phyloP scores from a whole-genome alignment of 2,888 invertebrate species.

The Bombyx huttoni region DNA sequence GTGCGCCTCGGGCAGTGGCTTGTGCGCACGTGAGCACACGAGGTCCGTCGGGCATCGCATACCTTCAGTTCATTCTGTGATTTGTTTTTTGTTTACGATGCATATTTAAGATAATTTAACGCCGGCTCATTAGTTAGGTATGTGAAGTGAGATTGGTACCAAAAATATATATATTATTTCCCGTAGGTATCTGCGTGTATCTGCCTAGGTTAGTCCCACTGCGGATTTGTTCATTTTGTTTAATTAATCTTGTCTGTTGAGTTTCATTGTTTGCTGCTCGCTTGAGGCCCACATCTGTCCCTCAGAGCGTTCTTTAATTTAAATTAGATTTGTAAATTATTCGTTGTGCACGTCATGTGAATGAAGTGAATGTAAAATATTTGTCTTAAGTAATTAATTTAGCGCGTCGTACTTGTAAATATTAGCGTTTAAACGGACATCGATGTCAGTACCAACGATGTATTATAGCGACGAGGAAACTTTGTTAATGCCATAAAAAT shows the following conservation, averaged over 20 bases:
- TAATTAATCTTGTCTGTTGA: conserved; percentile 41
- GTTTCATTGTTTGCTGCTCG: conserved; percentile 38
- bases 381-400: conserved; percentile 46
- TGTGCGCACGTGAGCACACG: conserved; percentile 46
- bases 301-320: conserved; percentile 23
- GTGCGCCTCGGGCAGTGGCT: conserved; percentile 55
- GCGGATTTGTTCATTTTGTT: conserved; percentile 17
- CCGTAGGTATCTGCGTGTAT: conserved; percentile 44
- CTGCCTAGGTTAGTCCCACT: conserved; percentile 31
- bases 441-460: conserved; percentile 67
- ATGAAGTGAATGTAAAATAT: conserved; percentile 40
- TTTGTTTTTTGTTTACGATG: conserved; percentile 46
- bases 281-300: conserved; percentile 9
- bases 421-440: conserved; percentile 50
- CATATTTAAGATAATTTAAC: conserved; percentile 41
- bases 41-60: conserved; percentile 23
- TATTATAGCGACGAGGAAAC: conserved; percentile 48
- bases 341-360: conserved; percentile 48
- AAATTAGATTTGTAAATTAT: conserved; percentile 43
- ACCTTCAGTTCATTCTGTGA: conserved; percentile 59
- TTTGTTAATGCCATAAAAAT: conserved; percentile 68
- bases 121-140: conserved; percentile 34
- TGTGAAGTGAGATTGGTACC: conserved; percentile 68
- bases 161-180: conserved; percentile 69
- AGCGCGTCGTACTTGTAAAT: conserved; percentile 49